Percentiles rank a stretch among this genome's conserved stretches.
These are phyloP conservation scores for Drosophila hydei DNA, from an alignment of 1,140 invertebrate species.

Conservation along the genomic window DNA sequence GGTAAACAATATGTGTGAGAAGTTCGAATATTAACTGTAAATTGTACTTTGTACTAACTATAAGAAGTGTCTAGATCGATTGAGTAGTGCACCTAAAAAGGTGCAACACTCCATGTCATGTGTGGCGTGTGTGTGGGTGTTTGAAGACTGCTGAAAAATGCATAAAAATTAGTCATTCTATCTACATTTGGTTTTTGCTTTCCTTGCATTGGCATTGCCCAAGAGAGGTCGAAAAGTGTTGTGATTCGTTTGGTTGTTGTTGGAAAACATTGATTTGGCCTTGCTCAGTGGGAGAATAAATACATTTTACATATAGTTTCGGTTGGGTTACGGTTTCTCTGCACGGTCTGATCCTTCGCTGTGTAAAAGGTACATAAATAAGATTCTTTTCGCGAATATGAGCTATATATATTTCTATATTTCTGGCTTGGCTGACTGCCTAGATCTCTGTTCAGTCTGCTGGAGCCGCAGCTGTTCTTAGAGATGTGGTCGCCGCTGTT, in stretches of 20 bases:
- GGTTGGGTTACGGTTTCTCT: constrained; percentile 59
- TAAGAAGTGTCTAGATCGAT: constrained; percentile 37
- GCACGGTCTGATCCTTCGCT: constrained; percentile 10
- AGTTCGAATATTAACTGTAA: constrained; percentile 63
- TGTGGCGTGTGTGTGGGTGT: constrained; percentile 35
- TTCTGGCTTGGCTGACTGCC: background rate
- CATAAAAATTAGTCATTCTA: constrained; percentile 71
- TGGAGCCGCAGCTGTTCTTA: background rate
- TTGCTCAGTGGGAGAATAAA: constrained; percentile 57
- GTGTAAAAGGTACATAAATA: constrained; percentile 75
- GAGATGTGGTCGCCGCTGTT: background rate
- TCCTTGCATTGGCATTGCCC: constrained; percentile 58
- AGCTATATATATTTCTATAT: background rate
- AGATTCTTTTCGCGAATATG: constrained; percentile 61
- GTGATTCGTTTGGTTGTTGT: constrained; percentile 44
- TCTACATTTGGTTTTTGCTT: constrained; percentile 44
- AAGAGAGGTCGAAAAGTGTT: constrained; percentile 70
- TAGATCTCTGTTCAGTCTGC: background rate
- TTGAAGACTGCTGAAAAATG: constrained; percentile 54
- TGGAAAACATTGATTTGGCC: constrained; percentile 79
- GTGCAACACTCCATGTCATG: constrained; percentile 5
- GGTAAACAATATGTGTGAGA: constrained; percentile 32
- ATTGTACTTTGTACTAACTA: constrained; percentile 74
- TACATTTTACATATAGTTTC: constrained; percentile 67
- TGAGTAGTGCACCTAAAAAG: constrained; percentile 48